Evolutionary conservation across 35 echinoderm and acorn worm species (phyloP), one percentile per base, ranked within the genome.

Genomic region (Anneissia japonica): DNA sequence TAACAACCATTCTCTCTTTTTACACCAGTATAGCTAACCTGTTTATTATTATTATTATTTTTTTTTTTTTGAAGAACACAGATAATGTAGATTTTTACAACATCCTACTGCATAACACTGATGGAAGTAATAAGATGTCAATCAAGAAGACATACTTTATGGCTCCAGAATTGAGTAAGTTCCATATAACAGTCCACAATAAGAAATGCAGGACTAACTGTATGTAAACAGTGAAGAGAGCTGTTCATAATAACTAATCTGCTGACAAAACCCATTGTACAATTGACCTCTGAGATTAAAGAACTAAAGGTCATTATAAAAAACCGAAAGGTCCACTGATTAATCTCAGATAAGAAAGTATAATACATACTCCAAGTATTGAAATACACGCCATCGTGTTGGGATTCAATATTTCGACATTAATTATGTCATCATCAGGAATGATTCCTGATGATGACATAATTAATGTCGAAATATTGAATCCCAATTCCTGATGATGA

Each of bases 11-110:
- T 19, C 74, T 87, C 17, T 38, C 34, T 2, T 37, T 29, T 38
- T 9, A 56, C 87, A 13, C n/a, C 80, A n/a, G 4, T 82, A n/a
- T 82, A 38, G 7, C 26, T 82, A 30, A 16, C 19, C 3, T 82
- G 0, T 19, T 41, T 43, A 32, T 23, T 29, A 0, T 46, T 41
- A 12, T 17, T 82, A 82, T 82, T 14, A 43, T 46, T 31, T 7
- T 21, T 0, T 73, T 32, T 33, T 78, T 38, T 72, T 84, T 37
- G 26, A 35, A 97, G 95, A 74, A 93, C 23, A 91, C 95, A 16
- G 84, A 93, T 51, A 85, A 88, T 30, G 95, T 97, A 6, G 91
- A 97, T 77, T 88, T 93, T 39, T 97, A 97, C 88, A 97, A 97
- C 72, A 97, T 97, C 79, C 89, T 97, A 32, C 30, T 84, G 31